Base-by-base conservation (phyloP, 2,113 vertebrate genomes). In the Anoplopoma fimbria region DNA sequence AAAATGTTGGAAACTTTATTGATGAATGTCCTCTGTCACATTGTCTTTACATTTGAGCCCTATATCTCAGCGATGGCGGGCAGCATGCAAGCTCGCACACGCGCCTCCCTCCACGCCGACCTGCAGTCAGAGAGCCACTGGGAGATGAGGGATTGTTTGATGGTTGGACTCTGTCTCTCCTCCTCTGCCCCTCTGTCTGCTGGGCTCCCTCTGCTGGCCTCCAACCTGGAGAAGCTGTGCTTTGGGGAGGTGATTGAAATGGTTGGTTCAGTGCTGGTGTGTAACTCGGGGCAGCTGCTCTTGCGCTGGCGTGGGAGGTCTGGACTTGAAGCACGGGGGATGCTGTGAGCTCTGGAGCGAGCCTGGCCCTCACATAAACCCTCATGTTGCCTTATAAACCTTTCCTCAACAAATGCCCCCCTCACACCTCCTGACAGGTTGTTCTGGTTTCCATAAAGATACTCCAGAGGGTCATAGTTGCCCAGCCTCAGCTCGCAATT, bases 1-100 rank as follows among this genome's bases (percentile, higher is more conserved):
- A 72, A 57, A 71, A 38, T 65, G 40, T 25, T 10, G 29, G n/a
- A 78, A 25, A 57, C 8, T 79, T 57, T 36, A 64, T 42, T 77
- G 33, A 60, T 65, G 53, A 81, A 61, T 63, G 40, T 71, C 55
- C 74, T 64, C 5, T 14, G 21, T 60, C 31, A 74, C 53, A 58
- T 0, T 70, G 51, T 53, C 25, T 55, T 17, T 64, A 27, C 25
- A 14, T 64, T 40, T 45, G 47, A 13, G 1, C 1, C 5, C 89
- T 94, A 96, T 60, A 96, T 93, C 90, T 97, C 96, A 68, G 95
- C 93, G 45, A 97, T 96, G 79, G 96, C 93, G 1, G 96, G 96
- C 69, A 96, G 95, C 91, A 96, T 87, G 83, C 95, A 95, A 77
- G 95, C 95, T 67, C 91, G 91, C 15, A 93, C 67, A 17, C 93